Evolutionary conservation across 1,140 invertebrate species (phyloP), one percentile per base, ranked within the genome.

Genomic region (Macrotrachela quadricornifera): DNA sequence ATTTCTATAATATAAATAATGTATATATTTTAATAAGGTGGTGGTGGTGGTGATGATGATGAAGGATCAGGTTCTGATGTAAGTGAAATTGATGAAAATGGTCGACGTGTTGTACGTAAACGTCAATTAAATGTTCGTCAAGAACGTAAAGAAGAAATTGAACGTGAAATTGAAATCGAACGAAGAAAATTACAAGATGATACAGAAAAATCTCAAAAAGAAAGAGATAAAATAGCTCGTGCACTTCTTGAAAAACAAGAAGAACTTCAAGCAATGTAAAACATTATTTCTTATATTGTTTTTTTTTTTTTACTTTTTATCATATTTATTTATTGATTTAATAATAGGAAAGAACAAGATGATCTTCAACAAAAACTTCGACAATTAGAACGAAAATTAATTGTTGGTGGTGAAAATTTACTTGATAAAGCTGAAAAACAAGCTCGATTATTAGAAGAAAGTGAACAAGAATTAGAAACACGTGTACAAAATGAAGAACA

Each of bases 381-480:
- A 57, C 80, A 80, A 17, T 76, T 99, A 46, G 86, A 96, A 67
- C 86, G 85, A 53, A 88, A 92, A 66, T 90, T 99, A 49, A 76
- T 97, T 17, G 83, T 96, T 10, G 94, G 94, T 1, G 94, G 92
- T 10, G 92, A 95, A 71, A 97, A 99, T 74, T 74, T 99, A 10
- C 74, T 97, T 52, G 90, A 96, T 66, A 96, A 95, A 65, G 90
- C 88, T 0, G 85, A 96, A 68, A 78, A 82, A 10, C 90, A 97
- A 63, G 84, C 95, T 59, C 74, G 79, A 54, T 71, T 96, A 18
- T 72, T 97, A 14, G 85, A 87, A 59, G 82, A 84, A 55, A 85
- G 85, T 3, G 81, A 84, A n/a, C 74, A 58, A 37, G 90, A 97
- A 67, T 71, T 97, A 45, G 83, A 92, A 61, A 77, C 80, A 59